Base-by-base conservation (phyloP, 1,140 invertebrate species). In the Drosophila takahashii region DNA sequence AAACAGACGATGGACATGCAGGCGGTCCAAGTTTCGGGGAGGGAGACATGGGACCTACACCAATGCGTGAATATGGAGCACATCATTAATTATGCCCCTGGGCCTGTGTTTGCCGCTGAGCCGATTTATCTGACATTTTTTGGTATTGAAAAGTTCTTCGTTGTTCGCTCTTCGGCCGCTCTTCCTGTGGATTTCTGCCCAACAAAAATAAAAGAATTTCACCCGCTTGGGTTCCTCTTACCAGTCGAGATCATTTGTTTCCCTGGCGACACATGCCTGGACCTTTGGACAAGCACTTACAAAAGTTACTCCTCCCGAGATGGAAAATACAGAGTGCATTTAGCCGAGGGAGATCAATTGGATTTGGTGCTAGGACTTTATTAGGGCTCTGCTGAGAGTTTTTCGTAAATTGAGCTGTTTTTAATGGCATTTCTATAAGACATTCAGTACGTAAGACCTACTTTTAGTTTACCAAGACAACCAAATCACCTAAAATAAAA, bases 31-130 rank as follows among this genome's bases (percentile, higher is more conserved):
- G 45, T 59, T 59, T 54, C 57, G 62, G 60, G 16, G 27, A 67
- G 53, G 32, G 57, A 53, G 51, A 47, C 29, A 41, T 27, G 59
- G 77, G 89, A 91, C 89, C 89, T 91, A 91, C 89, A 91, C 81
- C 89, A 89, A 91, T 81, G 84, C 80, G 81, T 81, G 61, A 86
- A 90, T 89, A 75, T 90, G 78, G 89, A 91, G 89, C 87, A 91
- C 77, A 91, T 91, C 89, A 91, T 91, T 91, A 91, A 91, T 91
- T 91, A 91, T 89, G 60, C 67, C 67, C 84, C 64, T 64, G 79
- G 58, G 67, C 67, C 57, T 56, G 62, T 65, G 65, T 81, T 67
- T 64, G 42, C 60, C 59, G 62, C 70, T 80, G 72, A 70, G 54
- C 78, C 83, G 75, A 80, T 80, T 80, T 80, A 86, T 87, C 81